Evolutionary conservation across 2,797 vertebrate genomes (phyloP).

Genomic region (Pipistrellus nathusii): DNA sequence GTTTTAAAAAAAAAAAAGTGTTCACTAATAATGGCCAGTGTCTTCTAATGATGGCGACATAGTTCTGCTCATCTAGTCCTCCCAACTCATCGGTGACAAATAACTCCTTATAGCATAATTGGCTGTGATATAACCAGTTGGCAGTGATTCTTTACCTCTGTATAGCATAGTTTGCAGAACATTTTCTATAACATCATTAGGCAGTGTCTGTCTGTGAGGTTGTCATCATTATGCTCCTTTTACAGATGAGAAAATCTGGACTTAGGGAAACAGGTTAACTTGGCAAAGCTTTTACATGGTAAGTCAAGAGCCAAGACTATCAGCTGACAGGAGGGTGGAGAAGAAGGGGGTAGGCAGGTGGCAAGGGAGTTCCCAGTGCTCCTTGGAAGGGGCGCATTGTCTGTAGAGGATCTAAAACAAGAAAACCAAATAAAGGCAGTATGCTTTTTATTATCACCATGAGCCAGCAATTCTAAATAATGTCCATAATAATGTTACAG

Average conservation of each 20-base stretch:
- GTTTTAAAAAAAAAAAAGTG: not conserved
- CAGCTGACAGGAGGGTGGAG: not conserved
- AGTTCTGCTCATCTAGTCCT: not conserved
- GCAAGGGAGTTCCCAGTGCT: not conserved
- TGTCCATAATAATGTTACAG: not conserved
- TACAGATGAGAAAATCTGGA: not conserved
- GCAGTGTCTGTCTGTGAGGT: not conserved
- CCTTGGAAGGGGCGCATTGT: not conserved
- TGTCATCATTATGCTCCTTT: not conserved
- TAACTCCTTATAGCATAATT: not conserved
- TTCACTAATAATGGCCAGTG: not conserved
- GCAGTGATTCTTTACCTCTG: not conserved
- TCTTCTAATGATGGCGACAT: not conserved
- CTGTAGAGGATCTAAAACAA: not conserved
- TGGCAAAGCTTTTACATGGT: not conserved
- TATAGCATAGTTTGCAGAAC: not conserved
- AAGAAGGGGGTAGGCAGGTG: not conserved
- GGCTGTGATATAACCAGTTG: not conserved
- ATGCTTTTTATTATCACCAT: not conserved
- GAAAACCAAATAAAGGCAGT: not conserved
- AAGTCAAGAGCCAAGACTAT: not conserved
- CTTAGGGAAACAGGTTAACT: not conserved
- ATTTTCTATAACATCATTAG: not conserved
- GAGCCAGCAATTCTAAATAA: not conserved
- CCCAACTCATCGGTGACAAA: not conserved